Base-by-base conservation (phyloP, 2,888 invertebrate species). In the Apodemia duryi region DNA sequence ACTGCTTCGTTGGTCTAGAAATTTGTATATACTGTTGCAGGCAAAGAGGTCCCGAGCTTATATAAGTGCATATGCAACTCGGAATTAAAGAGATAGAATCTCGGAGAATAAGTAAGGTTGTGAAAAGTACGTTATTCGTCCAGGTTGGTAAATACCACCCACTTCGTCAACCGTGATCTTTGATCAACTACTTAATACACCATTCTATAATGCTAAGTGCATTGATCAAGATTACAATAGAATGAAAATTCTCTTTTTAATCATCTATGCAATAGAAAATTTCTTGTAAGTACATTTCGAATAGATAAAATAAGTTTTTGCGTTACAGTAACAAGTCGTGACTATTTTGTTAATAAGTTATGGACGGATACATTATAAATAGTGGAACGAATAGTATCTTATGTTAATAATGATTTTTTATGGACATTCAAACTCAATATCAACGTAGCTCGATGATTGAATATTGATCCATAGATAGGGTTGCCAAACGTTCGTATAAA, bases 401-500 rank as follows among this genome's bases (percentile, higher is more conserved):
- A 52, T 65, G 52, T 65, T 65, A 61, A 61, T 65, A 65, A 65
- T 61, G 51, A 61, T 49, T 85, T 85, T 84, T 85, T 83, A 75
- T 77, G 73, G 74, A 69, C 73, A 74, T 72, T 77, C 76, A 75
- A 74, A 80, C 80, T 82, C 81, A 77, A 84, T 78, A 78, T 78
- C 72, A 81, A 76, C 83, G 85, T 81, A 84, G 86, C 84, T 76
- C 80, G 85, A 84, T 85, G 85, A 91, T 91, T 89, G 88, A 91
- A 91, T 91, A 91, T 90, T 88, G 85, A 88, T 91, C 88, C 83
- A 83, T 13, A 46, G 4, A 7, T 13, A 51, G 49, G 49, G 49
- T 21, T 51, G 49, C 2, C 49, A n/a, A 51, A 6, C 1, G 21
- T n/a, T 51, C 2, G 3, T 21, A 51, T 21, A 51, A 51, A 51